These are phyloP conservation scores for Agonopterix subpropinquella DNA, from an alignment of 2,888 invertebrate genomes.

Conservation along the genomic window DNA sequence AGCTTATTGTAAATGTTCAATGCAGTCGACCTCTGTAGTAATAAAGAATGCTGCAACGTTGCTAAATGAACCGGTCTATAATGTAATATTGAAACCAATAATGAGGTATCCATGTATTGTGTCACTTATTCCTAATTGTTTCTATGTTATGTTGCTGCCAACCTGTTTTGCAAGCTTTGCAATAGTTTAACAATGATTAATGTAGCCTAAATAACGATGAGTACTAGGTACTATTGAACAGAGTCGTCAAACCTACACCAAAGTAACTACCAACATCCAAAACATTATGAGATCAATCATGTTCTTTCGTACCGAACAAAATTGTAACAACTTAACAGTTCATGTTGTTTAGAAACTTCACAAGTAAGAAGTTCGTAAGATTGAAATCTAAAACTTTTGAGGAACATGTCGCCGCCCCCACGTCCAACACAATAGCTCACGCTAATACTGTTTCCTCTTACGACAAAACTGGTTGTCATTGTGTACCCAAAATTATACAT, in stretches of 20 bases:
- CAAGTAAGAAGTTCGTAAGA: too few species aligned
- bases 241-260: too few species aligned
- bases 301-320: too few species aligned
- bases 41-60: slow-evolving; percentile 33
- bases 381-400: too few species aligned
- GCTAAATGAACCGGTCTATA: slow-evolving; percentile 39
- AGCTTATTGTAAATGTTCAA: slow-evolving; percentile 16
- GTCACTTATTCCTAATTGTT: neutral
- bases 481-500: slow-evolving; percentile 16
- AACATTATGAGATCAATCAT: too few species aligned
- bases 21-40: slow-evolving; percentile 35
- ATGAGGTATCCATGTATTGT: neutral
- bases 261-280: too few species aligned
- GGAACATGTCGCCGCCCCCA: slow-evolving; percentile 17
- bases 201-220: neutral
- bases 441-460: slow-evolving; percentile 18
- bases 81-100: slow-evolving; percentile 27
- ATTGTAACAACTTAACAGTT: too few species aligned
- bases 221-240: too few species aligned
- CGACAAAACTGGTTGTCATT: slow-evolving; percentile 32
- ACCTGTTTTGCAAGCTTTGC: slow-evolving; percentile 1
- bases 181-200: neutral
- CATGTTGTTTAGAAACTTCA: too few species aligned
- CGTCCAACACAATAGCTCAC: slow-evolving; percentile 25
- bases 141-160: neutral